These are phyloP conservation scores for Ailurus styani DNA, from an alignment of 2,113 vertebrate species.

Conservation along the genomic window DNA sequence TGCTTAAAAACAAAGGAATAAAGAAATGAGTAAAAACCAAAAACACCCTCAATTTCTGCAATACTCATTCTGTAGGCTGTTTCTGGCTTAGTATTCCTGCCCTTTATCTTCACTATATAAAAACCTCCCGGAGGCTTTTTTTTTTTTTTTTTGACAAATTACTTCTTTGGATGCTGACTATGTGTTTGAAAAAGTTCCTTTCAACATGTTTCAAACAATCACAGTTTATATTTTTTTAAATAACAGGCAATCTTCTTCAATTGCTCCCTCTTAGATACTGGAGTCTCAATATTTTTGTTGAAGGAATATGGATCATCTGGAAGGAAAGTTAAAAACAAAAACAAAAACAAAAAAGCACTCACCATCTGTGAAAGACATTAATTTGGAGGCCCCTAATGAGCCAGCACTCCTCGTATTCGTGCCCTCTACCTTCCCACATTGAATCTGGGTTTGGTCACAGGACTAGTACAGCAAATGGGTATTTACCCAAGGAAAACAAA, in stretches of 20 bases:
- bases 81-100: neutral
- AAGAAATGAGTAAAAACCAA: neutral
- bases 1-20: neutral
- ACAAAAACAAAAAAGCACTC: neutral
- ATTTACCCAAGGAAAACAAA: too few relatives aligned
- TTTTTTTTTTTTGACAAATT: neutral
- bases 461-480: neutral
- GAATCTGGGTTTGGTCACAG: neutral
- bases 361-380: neutral
- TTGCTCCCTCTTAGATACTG: neutral
- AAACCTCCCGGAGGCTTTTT: neutral
- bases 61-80: neutral
- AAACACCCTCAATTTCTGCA: neutral
- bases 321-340: neutral
- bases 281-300: neutral
- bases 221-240: neutral
- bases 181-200: neutral
- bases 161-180: neutral
- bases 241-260: neutral
- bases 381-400: neutral
- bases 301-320: neutral
- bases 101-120: neutral
- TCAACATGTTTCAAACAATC: neutral
- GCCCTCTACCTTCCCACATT: too few relatives aligned
- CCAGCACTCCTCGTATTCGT: neutral